Percentiles rank a stretch among this genome's conserved stretches.
Conservation (phyloP, 2,113 vertebrate genomes). For the Oryzias curvinotus region DNA sequence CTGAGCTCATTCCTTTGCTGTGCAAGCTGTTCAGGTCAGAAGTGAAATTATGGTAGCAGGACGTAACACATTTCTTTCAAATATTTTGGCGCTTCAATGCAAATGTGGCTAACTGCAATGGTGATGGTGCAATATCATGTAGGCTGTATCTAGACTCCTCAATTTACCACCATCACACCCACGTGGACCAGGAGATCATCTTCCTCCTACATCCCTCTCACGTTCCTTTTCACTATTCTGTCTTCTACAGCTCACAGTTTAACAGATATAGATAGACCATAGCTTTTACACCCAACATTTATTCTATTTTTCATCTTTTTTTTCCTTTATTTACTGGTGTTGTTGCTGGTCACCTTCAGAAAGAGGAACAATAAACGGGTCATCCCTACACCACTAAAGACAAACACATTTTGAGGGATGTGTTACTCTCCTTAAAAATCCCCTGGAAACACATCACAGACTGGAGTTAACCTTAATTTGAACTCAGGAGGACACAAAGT, state of each 20-base stretch:
- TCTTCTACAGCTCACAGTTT: not conserved
- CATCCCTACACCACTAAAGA: not conserved
- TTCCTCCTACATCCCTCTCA: constrained; percentile 1
- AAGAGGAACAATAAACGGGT: not conserved
- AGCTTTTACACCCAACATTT: not conserved
- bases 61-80: not conserved
- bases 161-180: not conserved
- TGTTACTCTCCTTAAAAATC: constrained; percentile 11
- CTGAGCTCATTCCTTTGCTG: not conserved
- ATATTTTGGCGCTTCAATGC: not conserved
- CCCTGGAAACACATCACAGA: constrained; percentile 10
- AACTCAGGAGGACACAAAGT: constrained; percentile 51
- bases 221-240: not conserved
- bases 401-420: not conserved
- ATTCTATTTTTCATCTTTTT: not conserved
- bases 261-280: not conserved
- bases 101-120: not conserved
- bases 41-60: too few relatives aligned
- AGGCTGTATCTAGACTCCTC: not conserved
- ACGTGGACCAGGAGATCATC: constrained; percentile 2
- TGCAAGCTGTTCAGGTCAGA: not conserved
- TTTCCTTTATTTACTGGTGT: not conserved
- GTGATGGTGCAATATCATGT: not conserved
- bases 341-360: not conserved
- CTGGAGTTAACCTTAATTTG: constrained; percentile 40